Evolutionary conservation across 2,888 invertebrate species (phyloP).

Genomic region (Adela reaumurella): DNA sequence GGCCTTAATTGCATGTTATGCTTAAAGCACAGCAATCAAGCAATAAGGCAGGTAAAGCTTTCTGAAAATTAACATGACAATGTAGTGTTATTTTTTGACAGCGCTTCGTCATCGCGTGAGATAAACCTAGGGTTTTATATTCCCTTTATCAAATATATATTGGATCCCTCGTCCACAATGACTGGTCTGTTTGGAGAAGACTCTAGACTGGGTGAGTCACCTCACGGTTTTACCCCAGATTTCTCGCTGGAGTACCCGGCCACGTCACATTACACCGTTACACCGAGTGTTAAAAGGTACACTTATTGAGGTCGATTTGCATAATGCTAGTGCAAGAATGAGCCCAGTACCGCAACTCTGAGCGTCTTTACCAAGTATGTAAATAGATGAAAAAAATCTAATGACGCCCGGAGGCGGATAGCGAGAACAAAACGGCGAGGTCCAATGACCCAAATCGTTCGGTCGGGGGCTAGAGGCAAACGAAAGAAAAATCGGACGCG

Average conservation of each 20-base stretch:
- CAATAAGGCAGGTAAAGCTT: too few species aligned
- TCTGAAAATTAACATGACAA: too few species aligned
- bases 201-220: too few species aligned
- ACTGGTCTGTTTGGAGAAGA: too few species aligned
- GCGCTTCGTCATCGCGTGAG: too few species aligned
- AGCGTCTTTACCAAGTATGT: constrained; percentile 16
- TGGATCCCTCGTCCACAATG: too few species aligned
- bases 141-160: too few species aligned
- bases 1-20: too few species aligned
- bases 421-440: constrained; percentile 39
- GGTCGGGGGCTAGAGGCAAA: constrained; percentile 29
- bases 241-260: not conserved
- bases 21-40: too few species aligned
- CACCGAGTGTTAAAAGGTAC: not conserved
- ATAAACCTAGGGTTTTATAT: too few species aligned
- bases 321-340: not conserved
- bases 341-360: not conserved
- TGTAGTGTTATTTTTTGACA: too few species aligned
- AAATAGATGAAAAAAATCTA: constrained; percentile 34
- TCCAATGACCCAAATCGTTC: constrained; percentile 53
- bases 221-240: too few species aligned
- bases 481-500: constrained; percentile 28
- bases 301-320: not conserved
- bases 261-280: not conserved
- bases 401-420: constrained; percentile 31